Evolutionary conservation across 2,888 invertebrate genomes (phyloP), one percentile per base, ranked within the genome.

Genomic region (Phania funesta): DNA sequence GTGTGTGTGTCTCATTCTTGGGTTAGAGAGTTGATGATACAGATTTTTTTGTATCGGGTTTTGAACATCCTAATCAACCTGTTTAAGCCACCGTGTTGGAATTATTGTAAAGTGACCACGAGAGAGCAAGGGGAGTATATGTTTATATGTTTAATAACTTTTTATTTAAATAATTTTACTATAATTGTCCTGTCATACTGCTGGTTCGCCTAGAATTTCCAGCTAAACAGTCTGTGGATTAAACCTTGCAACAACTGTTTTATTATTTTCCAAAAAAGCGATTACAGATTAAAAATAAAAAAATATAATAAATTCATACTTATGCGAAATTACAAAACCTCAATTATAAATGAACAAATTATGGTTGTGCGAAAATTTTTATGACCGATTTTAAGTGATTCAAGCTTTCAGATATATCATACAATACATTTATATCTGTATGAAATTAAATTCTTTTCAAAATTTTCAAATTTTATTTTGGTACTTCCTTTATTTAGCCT

Each of bases 331-430:
- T 35, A 35, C 3, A 46, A 24, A 58, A 20, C 26, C 46, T 38
- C 35, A 64, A 46, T 2, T 52, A 26, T 16, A 41, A 64, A 65
- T 52, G 32, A 46, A 65, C 44, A 80, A 83, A 83, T 84, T 81
- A 75, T 76, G 84, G 86, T 83, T 87, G 86, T 84, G 87, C 80
- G 86, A 86, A 87, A 85, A 89, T 88, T 88, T 88, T 88, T 89
- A 88, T 89, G 83, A 64, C 86, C 84, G 71, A 76, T 82, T 82
- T 84, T 85, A 79, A 83, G 82, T 78, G 83, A 79, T 77, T 83
- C 82, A 68, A 86, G 84, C 35, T 64, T 54, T 32, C 18, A 41
- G 20, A 18, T 35, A 48, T 7, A n/a, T 9, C 32, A n/a, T 26
- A 58, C 18, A 38, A 67, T 48, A 64, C 64, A 74, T 64, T 62